phyloP scores from a whole-genome alignment of 1,140 invertebrate species.

The Ostrea denselamellosa region DNA sequence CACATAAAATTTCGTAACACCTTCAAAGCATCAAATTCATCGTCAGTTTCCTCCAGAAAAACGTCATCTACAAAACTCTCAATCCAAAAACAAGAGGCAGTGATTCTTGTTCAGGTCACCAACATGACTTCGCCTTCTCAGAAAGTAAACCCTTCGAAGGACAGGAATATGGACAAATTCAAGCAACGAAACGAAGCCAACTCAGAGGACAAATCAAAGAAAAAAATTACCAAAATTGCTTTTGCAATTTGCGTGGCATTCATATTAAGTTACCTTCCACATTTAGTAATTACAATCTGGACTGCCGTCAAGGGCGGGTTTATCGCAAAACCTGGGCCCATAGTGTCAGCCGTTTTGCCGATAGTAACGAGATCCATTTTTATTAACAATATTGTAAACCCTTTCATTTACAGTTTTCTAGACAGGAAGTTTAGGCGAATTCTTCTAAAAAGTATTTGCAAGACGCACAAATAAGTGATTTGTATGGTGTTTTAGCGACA shows the following conservation, averaged over 20 bases:
- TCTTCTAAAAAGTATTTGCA: neutral
- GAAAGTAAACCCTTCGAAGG: neutral
- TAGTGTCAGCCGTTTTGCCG: constrained; percentile 60
- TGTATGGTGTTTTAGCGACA: too few species aligned
- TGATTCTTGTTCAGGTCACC: neutral
- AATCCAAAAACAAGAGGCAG: neutral
- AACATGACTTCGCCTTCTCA: neutral
- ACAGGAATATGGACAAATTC: neutral
- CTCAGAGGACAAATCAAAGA: constrained; percentile 32
- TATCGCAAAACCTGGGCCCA: constrained; percentile 42
- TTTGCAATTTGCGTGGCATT: constrained; percentile 66
- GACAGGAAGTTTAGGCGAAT: constrained; percentile 58
- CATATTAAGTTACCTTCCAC: constrained; percentile 67
- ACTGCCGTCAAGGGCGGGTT: constrained; percentile 63
- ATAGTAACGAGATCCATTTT: constrained; percentile 65
- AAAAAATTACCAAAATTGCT: constrained; percentile 64
- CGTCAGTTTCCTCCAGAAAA: neutral
- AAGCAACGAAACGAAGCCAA: neutral
- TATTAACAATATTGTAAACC: constrained; percentile 66
- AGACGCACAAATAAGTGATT: neutral
- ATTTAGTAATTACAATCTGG: constrained; percentile 59
- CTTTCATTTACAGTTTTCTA: constrained; percentile 68
- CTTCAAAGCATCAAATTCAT: constrained; percentile 43
- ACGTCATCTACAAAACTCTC: neutral
- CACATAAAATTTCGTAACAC: constrained; percentile 61